phyloP scores from a whole-genome alignment of 2,888 invertebrate genomes.

The Gerosis bhagava region DNA sequence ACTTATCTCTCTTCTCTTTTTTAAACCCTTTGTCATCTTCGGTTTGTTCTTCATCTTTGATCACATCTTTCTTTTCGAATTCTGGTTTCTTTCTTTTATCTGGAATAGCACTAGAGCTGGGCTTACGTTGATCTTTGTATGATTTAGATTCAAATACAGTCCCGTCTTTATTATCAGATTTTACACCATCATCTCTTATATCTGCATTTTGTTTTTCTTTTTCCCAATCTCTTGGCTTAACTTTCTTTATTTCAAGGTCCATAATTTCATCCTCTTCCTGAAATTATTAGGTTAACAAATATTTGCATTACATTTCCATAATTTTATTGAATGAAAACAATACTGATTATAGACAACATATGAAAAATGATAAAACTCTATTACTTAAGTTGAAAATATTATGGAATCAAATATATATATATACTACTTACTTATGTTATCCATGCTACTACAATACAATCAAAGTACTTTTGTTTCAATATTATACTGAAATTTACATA shows the following conservation, averaged over 20 bases:
- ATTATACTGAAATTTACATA: too few species aligned
- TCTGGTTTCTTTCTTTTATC: constrained; percentile 76
- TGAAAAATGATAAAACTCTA: too few species aligned
- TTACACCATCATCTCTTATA: constrained; percentile 62
- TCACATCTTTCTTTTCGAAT: constrained; percentile 64
- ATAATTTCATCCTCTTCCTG: constrained; percentile 70
- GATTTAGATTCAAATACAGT: constrained; percentile 69
- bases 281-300: constrained; percentile 31
- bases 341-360: too few species aligned
- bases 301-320: too few species aligned
- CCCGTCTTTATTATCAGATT: constrained; percentile 56
- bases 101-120: constrained; percentile 49
- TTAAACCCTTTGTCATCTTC: constrained; percentile 65
- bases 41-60: constrained; percentile 63
- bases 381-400: too few species aligned
- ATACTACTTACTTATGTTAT: too few species aligned
- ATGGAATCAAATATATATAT: too few species aligned
- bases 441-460: too few species aligned
- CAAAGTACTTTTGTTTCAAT: too few species aligned
- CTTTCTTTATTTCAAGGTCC: constrained; percentile 67
- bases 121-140: constrained; percentile 67
- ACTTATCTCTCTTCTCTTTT: constrained; percentile 67
- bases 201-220: constrained; percentile 59
- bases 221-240: constrained; percentile 74
- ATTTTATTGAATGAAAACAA: too few species aligned